Conservation (phyloP, 2,113 vertebrate species). For the Petroica traversi region DNA sequence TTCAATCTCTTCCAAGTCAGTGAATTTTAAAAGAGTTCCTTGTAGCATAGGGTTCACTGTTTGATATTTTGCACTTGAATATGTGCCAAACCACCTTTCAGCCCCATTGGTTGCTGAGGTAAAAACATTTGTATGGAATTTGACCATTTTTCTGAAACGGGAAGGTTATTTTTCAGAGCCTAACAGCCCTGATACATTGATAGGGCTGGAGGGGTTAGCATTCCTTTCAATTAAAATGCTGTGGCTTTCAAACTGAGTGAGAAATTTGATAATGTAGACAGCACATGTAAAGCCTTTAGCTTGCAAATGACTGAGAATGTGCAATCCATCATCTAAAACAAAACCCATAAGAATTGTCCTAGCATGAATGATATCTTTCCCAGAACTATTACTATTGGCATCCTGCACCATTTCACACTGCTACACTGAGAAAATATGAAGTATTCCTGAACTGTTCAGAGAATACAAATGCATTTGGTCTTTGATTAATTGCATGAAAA, state of each 20-base stretch:
- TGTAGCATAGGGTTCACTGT: not conserved
- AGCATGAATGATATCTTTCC: conserved; percentile 58
- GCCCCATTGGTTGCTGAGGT: not conserved
- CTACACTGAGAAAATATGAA: conserved; percentile 11
- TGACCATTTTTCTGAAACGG: not conserved
- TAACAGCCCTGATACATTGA: conserved; percentile 25
- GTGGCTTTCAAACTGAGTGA: conserved; percentile 46
- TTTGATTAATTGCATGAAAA: conserved; percentile 50
- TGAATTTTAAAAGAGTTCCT: not conserved
- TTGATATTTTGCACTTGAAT: not conserved
- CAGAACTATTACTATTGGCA: conserved; percentile 48
- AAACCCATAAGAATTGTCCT: conserved; percentile 59
- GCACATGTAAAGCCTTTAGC: conserved; percentile 50
- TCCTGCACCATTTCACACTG: conserved; percentile 34
- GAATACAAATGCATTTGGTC: conserved; percentile 42
- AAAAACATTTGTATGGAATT: not conserved
- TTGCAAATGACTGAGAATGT: conserved; percentile 63
- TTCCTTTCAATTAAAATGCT: conserved; percentile 50
- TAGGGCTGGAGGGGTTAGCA: conserved; percentile 15
- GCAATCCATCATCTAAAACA: conserved; percentile 69
- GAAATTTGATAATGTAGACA: conserved; percentile 62
- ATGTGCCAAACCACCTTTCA: conserved; percentile 10
- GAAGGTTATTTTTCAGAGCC: conserved; percentile 39
- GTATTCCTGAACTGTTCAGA: not conserved
- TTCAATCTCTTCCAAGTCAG: conserved; percentile 1